Evolutionary conservation across 2,888 invertebrate species (phyloP).

Genomic region (Myopa tessellatipennis): DNA sequence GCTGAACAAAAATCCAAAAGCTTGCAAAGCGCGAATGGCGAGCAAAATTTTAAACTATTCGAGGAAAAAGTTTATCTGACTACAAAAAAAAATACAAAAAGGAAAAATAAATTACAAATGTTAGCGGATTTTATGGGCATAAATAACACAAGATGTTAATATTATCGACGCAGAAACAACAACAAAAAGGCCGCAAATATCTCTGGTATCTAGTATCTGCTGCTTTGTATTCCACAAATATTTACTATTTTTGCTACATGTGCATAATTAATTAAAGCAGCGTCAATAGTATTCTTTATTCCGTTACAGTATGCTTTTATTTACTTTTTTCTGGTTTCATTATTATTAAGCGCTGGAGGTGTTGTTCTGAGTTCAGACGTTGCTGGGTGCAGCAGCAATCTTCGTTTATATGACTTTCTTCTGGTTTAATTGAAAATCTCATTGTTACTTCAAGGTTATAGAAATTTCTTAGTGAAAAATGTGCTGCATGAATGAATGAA

Average conservation of each 20-base stretch:
- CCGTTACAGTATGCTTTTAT: slow-evolving; percentile 17
- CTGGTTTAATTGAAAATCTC: too few species aligned
- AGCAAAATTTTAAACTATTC: slow-evolving; percentile 13
- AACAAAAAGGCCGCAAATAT: background rate
- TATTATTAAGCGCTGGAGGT: background rate
- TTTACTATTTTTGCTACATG: slow-evolving; percentile 29
- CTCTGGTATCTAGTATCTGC: background rate
- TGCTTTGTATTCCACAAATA: slow-evolving; percentile 27
- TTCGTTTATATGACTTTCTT: background rate
- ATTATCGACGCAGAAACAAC: background rate
- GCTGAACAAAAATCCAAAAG: background rate
- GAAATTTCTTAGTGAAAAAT: too few species aligned
- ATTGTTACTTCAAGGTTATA: too few species aligned
- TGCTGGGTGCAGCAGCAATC: background rate
- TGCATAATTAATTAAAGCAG: slow-evolving; percentile 29
- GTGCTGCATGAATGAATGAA: too few species aligned
- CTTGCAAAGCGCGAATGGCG: background rate
- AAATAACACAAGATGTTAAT: slow-evolving; percentile 15
- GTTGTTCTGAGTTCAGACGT: background rate
- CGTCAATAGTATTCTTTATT: slow-evolving; percentile 15
- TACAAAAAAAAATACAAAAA: background rate
- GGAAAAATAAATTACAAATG: slow-evolving; percentile 19
- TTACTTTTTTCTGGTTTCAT: slow-evolving; percentile 21
- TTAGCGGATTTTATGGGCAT: slow-evolving; percentile 8
- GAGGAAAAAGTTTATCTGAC: slow-evolving; percentile 5